Evolutionary conservation across 2,888 invertebrate genomes (phyloP).

Genomic region (Ectobius pallidus): DNA sequence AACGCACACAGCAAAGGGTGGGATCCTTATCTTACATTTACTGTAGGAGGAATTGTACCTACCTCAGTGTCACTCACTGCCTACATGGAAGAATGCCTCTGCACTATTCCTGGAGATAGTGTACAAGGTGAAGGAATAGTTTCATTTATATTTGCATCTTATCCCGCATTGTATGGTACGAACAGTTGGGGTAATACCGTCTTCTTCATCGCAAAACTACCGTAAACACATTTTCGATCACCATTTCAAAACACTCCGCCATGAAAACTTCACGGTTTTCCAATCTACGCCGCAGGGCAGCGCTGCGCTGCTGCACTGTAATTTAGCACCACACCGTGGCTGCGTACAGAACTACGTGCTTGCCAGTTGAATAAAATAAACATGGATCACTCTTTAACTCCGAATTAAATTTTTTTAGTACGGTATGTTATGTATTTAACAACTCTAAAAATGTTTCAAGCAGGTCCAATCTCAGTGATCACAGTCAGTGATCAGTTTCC

Average conservation of each 20-base stretch:
- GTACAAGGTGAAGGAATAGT: neutral
- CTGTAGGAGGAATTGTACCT: neutral
- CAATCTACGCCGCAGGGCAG: neutral
- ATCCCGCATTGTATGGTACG: too few relatives aligned
- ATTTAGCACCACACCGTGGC: neutral
- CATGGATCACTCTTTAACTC: too few relatives aligned
- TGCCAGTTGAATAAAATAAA: too few relatives aligned
- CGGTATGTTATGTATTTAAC: too few relatives aligned
- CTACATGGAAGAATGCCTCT: neutral
- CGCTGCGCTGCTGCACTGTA: constrained; percentile 1
- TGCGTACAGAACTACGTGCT: neutral
- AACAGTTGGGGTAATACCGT: too few relatives aligned
- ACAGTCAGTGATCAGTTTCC: too few relatives aligned
- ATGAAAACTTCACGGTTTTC: neutral
- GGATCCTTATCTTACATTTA: neutral
- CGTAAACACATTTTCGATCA: neutral
- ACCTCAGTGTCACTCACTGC: neutral
- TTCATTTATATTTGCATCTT: too few relatives aligned
- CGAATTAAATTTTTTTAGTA: too few relatives aligned
- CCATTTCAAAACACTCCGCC: neutral
- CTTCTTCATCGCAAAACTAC: too few relatives aligned
- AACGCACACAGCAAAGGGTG: neutral
- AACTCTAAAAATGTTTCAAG: too few relatives aligned
- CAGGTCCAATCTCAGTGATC: too few relatives aligned
- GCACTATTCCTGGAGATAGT: neutral